Percentiles rank a stretch among this genome's conserved stretches.
These are phyloP conservation scores for Sebastes taczanowskii DNA, from an alignment of 2,797 vertebrate genomes.

Conservation along the genomic window DNA sequence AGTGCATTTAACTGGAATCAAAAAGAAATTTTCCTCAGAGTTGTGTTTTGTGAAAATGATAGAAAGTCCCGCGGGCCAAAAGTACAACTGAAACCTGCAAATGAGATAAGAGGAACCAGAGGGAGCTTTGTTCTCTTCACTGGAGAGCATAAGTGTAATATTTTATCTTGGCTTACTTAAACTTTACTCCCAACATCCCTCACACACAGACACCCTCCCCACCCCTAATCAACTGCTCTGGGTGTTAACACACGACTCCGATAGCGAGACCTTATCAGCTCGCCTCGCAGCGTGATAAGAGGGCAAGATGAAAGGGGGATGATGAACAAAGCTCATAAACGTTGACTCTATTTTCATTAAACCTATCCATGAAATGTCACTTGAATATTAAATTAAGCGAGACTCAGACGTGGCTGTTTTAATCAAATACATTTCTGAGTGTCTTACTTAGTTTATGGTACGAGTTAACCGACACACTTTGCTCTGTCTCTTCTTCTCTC, in stretches of 20 bases:
- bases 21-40: slow-evolving; percentile 5
- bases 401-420: background rate
- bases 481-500: slow-evolving; percentile 7
- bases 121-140: slow-evolving; percentile 3
- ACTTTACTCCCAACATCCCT: background rate
- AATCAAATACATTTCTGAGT: background rate
- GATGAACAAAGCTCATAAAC: slow-evolving; percentile 52
- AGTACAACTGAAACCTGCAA: background rate
- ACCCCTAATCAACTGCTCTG: background rate
- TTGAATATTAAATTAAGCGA: slow-evolving; percentile 23
- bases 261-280: slow-evolving; percentile 44
- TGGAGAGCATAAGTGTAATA: background rate
- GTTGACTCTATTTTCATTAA: slow-evolving; percentile 41
- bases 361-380: slow-evolving; percentile 23
- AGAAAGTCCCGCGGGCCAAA: background rate
- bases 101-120: slow-evolving; percentile 1
- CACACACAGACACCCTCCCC: background rate
- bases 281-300: slow-evolving; percentile 13
- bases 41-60: slow-evolving; percentile 14
- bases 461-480: background rate
- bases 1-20: slow-evolving; percentile 10
- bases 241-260: background rate
- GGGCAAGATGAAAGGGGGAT: slow-evolving; percentile 30
- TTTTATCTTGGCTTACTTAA: background rate
- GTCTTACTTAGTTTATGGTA: background rate